Conservation (phyloP, 2,797 vertebrate genomes). For the Sylvilagus floridanus region DNA sequence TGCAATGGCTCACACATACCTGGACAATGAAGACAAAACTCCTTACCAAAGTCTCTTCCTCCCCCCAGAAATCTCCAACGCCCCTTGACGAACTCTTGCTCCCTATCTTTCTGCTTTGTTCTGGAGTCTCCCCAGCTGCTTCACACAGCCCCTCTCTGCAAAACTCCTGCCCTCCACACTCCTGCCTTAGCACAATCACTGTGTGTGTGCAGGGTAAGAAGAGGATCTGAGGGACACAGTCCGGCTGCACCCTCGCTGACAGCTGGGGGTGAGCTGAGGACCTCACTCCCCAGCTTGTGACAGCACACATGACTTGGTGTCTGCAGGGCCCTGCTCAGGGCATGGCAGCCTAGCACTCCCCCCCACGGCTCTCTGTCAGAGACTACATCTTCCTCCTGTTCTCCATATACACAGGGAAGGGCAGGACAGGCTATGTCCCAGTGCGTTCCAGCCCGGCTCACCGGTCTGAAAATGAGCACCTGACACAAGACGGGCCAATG, state of each 20-base stretch:
- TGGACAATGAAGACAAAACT: not conserved
- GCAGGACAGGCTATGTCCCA: not conserved
- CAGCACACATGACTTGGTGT: not conserved
- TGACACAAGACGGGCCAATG: not conserved
- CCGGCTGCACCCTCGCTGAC: not conserved
- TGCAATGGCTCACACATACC: not conserved
- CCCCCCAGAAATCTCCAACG: not conserved
- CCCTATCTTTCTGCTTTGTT: not conserved
- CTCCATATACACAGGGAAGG: not conserved
- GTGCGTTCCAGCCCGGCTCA: not conserved
- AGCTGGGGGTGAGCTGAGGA: not conserved
- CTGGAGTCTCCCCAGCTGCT: not conserved
- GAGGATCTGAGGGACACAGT: not conserved
- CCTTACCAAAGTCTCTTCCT: not conserved
- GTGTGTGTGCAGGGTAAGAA: not conserved
- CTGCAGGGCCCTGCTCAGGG: not conserved
- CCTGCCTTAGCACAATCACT: not conserved
- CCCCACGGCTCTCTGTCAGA: not conserved
- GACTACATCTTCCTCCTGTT: not conserved
- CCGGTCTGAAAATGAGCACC: not conserved
- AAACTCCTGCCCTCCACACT: not conserved
- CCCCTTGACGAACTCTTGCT: not conserved
- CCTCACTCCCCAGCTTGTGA: rapidly evolving
- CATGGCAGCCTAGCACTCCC: not conserved
- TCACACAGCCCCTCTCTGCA: not conserved